phyloP scores from a whole-genome alignment of 2,888 invertebrate species.

The Drosophila glabriapex region DNA sequence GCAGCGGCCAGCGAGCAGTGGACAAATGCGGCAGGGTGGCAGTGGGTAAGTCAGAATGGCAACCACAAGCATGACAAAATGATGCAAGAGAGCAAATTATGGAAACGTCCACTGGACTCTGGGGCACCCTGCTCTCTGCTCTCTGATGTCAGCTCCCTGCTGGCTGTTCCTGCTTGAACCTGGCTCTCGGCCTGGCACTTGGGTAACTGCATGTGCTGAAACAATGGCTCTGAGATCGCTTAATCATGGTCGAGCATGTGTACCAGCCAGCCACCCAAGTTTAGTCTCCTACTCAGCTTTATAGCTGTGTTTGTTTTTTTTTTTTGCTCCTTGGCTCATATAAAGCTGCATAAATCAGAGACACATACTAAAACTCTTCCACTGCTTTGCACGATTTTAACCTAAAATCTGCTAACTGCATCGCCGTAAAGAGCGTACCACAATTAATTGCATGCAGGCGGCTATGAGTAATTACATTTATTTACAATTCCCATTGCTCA shows the following conservation, averaged over 20 bases:
- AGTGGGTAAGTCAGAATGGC: slow-evolving; percentile 11
- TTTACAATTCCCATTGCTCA: slow-evolving; percentile 45
- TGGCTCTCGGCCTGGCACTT: slow-evolving; percentile 1
- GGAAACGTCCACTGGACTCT: slow-evolving; percentile 20
- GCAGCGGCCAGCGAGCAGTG: slow-evolving; percentile 1
- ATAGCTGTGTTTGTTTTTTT: slow-evolving; percentile 3
- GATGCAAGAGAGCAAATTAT: slow-evolving; percentile 70
- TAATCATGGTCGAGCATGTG: slow-evolving; percentile 80
- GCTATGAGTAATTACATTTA: slow-evolving; percentile 66
- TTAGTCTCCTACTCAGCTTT: neutral
- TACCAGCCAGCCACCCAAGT: slow-evolving; percentile 29
- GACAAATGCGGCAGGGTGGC: neutral
- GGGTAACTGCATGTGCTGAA: slow-evolving; percentile 51
- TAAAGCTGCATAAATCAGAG: slow-evolving; percentile 69
- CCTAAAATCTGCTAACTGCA: slow-evolving; percentile 60
- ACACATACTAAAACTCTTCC: slow-evolving; percentile 61
- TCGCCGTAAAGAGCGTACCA: slow-evolving; percentile 40
- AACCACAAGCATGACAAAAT: slow-evolving; percentile 77
- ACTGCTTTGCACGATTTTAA: slow-evolving; percentile 49
- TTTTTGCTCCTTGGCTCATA: slow-evolving; percentile 23
- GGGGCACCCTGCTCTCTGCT: neutral
- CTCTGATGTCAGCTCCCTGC: neutral
- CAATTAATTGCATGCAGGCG: slow-evolving; percentile 67
- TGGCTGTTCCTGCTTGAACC: neutral
- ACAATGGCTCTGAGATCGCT: slow-evolving; percentile 83